phyloP scores from a whole-genome alignment of 2,113 vertebrate species.

The Pseudopipra pipra region DNA sequence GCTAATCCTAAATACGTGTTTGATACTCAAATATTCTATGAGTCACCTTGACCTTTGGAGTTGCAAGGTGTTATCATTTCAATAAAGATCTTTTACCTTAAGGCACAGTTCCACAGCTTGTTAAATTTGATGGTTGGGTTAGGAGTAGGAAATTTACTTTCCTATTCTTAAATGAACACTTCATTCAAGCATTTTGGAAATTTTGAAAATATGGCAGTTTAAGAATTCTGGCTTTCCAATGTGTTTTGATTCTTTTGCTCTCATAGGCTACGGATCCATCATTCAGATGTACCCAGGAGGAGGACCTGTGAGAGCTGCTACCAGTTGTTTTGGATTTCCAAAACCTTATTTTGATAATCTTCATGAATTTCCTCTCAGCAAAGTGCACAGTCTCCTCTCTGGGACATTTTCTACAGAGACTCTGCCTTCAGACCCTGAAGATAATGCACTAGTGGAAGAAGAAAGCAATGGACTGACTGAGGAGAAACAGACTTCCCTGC shows the following conservation, averaged over 20 bases:
- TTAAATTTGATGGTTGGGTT: neutral
- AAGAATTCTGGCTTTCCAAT: neutral
- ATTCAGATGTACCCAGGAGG: conserved; percentile 93
- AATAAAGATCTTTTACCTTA: neutral
- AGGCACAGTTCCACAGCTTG: neutral
- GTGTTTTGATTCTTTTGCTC: neutral
- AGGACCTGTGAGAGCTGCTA: conserved; percentile 86
- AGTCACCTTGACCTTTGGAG: neutral
- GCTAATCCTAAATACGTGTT: neutral
- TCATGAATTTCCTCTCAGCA: conserved; percentile 91
- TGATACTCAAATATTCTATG: neutral
- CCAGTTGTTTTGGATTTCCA: conserved; percentile 93
- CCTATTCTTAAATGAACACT: neutral
- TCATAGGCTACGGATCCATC: conserved; percentile 89
- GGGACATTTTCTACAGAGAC: conserved; percentile 78
- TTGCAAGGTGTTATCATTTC: neutral
- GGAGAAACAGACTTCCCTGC: conserved; percentile 49
- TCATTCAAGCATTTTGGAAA: neutral
- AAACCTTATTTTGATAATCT: conserved; percentile 83
- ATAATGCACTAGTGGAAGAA: conserved; percentile 26
- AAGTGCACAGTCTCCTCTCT: conserved; percentile 86
- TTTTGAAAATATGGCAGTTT: neutral
- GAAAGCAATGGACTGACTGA: conserved; percentile 56
- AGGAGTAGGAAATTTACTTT: neutral
- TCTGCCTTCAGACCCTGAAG: conserved; percentile 73